Percentiles rank a stretch among this genome's conserved stretches.
Conservation (phyloP, 2,113 vertebrate species). For the Rhea pennata region DNA sequence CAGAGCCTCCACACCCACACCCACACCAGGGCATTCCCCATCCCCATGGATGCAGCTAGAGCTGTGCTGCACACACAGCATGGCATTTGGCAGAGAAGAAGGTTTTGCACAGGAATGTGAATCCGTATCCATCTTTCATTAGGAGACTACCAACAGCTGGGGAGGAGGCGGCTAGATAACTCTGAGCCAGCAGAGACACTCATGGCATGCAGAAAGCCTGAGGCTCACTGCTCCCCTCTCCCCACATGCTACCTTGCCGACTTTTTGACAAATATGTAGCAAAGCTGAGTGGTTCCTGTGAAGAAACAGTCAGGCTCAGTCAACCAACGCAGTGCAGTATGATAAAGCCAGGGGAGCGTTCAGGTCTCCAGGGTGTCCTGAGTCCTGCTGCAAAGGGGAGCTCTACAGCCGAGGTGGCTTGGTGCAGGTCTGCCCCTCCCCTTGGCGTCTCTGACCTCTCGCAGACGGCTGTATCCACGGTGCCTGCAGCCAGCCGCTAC, state of each 20-base stretch:
- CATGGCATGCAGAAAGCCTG: neutral
- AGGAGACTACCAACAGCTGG: neutral
- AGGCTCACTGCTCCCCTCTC: no score
- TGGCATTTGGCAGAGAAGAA: rapidly evolving
- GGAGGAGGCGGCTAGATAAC: rapidly evolving
- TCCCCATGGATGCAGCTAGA: rapidly evolving
- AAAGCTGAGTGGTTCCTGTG: neutral
- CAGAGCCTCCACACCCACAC: neutral
- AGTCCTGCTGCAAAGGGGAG: no score
- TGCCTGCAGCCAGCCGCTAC: no score
- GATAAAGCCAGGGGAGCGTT: no score
- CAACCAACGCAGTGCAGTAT: neutral
- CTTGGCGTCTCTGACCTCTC: neutral
- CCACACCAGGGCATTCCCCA: neutral
- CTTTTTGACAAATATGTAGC: neutral
- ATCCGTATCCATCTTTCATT: rapidly evolving
- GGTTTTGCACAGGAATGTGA: rapidly evolving
- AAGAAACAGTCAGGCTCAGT: neutral
- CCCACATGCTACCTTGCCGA: neutral
- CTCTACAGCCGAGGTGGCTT: no score
- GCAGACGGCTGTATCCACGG: no score
- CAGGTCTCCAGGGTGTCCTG: no score
- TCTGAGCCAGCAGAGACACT: rapidly evolving
- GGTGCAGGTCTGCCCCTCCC: neutral
- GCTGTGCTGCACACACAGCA: neutral